Evolutionary conservation across 2,797 vertebrate species (phyloP).

Genomic region (Microhierax caerulescens): DNA sequence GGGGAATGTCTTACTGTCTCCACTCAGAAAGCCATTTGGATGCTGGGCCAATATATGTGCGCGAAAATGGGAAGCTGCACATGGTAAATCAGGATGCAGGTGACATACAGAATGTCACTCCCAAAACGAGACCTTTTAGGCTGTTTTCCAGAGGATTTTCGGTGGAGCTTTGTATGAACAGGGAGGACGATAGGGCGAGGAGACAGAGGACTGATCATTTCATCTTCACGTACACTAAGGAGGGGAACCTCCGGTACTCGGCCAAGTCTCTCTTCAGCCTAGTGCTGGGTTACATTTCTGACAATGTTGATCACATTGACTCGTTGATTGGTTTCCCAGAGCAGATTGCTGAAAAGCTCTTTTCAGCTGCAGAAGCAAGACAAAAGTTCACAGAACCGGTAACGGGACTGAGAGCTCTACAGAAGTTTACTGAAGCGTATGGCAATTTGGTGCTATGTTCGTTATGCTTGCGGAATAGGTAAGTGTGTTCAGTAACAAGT

Average conservation of each 20-base stretch:
- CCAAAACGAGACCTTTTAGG: conserved; percentile 75
- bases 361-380: conserved; percentile 88
- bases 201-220: conserved; percentile 87
- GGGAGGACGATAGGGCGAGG: conserved; percentile 72
- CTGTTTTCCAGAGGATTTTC: conserved; percentile 81
- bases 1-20: conserved; percentile 77
- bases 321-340: conserved; percentile 94
- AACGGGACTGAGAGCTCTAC: conserved; percentile 83
- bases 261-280: conserved; percentile 91
- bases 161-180: conserved; percentile 79
- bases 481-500: not conserved
- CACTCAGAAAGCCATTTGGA: conserved; percentile 69
- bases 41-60: conserved; percentile 82
- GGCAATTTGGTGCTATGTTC: conserved; percentile 88
- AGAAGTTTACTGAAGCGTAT: conserved; percentile 91
- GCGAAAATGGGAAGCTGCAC: conserved; percentile 86
- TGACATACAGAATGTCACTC: conserved; percentile 64
- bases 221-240: conserved; percentile 90
- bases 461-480: conserved; percentile 91
- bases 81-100: conserved; percentile 72
- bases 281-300: conserved; percentile 86
- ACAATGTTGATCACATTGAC: conserved; percentile 91
- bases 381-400: conserved; percentile 86
- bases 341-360: conserved; percentile 91
- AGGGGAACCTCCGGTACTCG: conserved; percentile 90